Base-by-base conservation (phyloP, 2,888 invertebrate species). In the Euspilapteryx auroguttella region DNA sequence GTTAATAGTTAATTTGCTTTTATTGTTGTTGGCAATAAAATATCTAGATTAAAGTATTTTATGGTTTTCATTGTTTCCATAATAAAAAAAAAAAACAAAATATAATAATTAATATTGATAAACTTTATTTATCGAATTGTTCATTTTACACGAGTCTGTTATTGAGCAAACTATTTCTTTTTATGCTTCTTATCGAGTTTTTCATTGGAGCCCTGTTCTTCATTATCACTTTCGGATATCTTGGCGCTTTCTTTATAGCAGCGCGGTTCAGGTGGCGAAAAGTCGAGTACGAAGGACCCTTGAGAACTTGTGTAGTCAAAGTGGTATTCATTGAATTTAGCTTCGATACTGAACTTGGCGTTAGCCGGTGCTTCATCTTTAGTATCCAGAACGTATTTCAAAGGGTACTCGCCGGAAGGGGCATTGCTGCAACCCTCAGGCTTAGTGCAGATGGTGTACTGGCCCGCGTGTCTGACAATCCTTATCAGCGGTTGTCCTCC, bases 241-340 rank as follows among this genome's bases (percentile, higher is more conserved):
- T n/a, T n/a, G n/a, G n/a, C n/a, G n/a, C n/a, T n/a, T n/a, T n/a
- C n/a, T n/a, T 10, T 25, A 10, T n/a, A 25, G 25, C 8, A 29
- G 8, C 12, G 10, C 24, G 10, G 23, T 20, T 10, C 14, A 21
- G 73, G 73, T 1, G 73, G 73, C 3, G 64, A 49, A 37, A 75
- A 75, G 35, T 75, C 73, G 15, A 73, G 30, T 8, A 75, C 53
- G 33, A 73, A 75, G 2, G 73, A 73, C 2, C 62, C 41, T 31
- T 71, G 58, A 0, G 73, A 73, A 35, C 64, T 64, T 3, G 68
- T 66, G 32, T 69, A 73, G 31, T 75, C 73, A 32, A 73, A 73
- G 31, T 57, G 62, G 30, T 66, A 64, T 29, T 73, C 66, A 29
- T 75, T 75, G 32, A 50, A 73, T 37, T 71, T 73, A 0, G 65